Evolutionary conservation across 2,888 invertebrate species (phyloP).

Genomic region (Lasioglossum pauxillum): DNA sequence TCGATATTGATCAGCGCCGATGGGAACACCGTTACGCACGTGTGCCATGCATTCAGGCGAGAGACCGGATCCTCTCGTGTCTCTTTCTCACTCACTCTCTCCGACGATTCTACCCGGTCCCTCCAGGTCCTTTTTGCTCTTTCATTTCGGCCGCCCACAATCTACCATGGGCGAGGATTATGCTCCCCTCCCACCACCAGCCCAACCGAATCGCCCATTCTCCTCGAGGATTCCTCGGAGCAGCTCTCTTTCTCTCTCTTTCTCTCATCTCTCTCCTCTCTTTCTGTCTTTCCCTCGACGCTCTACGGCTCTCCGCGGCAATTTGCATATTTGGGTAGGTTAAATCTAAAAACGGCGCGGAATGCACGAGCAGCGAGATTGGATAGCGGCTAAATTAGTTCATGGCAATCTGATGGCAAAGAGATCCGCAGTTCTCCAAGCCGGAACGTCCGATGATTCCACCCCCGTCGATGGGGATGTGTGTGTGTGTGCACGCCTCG

Average conservation of each 20-base stretch:
- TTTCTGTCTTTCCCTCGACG: not conserved
- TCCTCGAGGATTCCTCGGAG: slow-evolving; percentile 65
- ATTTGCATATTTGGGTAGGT: slow-evolving; percentile 83
- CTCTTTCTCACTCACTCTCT: slow-evolving; percentile 22
- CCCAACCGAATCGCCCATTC: slow-evolving; percentile 70
- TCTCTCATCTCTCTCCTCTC: not conserved
- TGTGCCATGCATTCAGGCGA: slow-evolving; percentile 26
- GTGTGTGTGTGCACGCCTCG: not conserved
- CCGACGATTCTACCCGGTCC: slow-evolving; percentile 19
- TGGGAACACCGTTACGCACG: slow-evolving; percentile 44
- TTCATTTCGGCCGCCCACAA: slow-evolving; percentile 81
- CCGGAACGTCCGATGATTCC: slow-evolving; percentile 19
- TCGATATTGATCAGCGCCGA: slow-evolving; percentile 47
- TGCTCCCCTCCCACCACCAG: slow-evolving; percentile 69
- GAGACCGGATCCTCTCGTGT: slow-evolving; percentile 42
- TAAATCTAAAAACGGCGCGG: slow-evolving; percentile 77
- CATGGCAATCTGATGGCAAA: slow-evolving; percentile 68
- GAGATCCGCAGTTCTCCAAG: slow-evolving; percentile 51
- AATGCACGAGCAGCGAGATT: slow-evolving; percentile 74
- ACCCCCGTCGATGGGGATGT: slow-evolving; percentile 18
- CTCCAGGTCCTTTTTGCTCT: slow-evolving; percentile 71
- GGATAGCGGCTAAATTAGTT: slow-evolving; percentile 73
- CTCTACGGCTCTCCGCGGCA: slow-evolving; percentile 59
- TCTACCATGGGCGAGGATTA: slow-evolving; percentile 82
- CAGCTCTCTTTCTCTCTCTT: slow-evolving; percentile 26